Conservation (phyloP, 2,113 vertebrate genomes). For the Pelmatolapia mariae region DNA sequence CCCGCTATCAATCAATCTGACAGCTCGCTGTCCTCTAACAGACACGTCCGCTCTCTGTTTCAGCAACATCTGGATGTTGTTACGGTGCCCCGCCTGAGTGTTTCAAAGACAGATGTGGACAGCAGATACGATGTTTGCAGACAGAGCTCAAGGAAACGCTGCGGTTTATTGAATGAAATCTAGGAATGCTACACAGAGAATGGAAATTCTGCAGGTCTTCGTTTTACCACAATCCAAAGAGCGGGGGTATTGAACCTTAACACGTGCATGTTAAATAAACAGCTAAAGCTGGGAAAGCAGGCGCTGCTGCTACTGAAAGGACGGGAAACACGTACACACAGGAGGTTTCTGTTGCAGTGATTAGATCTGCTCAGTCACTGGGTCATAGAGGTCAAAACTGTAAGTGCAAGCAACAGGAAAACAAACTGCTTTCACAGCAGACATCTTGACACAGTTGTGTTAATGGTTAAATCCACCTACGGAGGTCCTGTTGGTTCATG, state of each 20-base stretch:
- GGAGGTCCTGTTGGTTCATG: background rate
- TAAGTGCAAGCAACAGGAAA: background rate
- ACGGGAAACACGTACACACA: background rate
- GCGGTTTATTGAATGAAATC: background rate
- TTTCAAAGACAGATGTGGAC: background rate
- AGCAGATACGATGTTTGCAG: background rate
- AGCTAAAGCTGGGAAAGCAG: background rate
- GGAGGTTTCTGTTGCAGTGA: background rate
- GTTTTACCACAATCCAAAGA: background rate
- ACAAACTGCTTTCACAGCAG: background rate
- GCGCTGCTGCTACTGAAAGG: background rate
- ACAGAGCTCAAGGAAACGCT: background rate
- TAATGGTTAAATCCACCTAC: background rate
- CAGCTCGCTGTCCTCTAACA: background rate
- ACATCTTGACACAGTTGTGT: background rate
- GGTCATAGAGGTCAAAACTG: background rate
- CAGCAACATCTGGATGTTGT: constrained; percentile 70
- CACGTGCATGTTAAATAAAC: background rate
- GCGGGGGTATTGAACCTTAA: background rate
- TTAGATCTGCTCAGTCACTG: background rate
- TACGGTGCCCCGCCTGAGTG: background rate
- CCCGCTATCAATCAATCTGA: background rate
- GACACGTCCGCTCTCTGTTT: background rate
- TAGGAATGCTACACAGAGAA: background rate
- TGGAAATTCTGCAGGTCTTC: background rate